phyloP scores from a whole-genome alignment of 2,888 invertebrate species.

The Mimachlamys varia region DNA sequence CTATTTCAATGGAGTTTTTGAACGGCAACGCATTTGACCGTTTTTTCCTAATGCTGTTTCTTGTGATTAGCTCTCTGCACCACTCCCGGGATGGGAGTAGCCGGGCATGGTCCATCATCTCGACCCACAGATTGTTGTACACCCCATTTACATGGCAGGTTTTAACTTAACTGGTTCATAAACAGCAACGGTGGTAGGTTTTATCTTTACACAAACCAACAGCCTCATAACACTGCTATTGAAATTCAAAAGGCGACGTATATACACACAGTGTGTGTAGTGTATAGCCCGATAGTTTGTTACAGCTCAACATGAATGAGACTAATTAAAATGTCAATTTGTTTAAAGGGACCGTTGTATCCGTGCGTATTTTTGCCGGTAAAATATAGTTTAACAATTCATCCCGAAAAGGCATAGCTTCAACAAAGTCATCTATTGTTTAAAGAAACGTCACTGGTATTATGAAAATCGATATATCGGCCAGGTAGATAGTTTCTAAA shows the following conservation, averaged over 20 bases:
- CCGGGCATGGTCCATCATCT: not conserved
- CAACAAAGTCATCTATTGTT: not conserved
- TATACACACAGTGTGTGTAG: constrained; percentile 6
- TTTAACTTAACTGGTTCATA: not conserved
- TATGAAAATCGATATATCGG: constrained; percentile 11
- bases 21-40: not conserved
- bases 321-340: not conserved
- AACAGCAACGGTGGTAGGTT: not conserved
- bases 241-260: not conserved
- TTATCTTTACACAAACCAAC: constrained; percentile 27
- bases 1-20: constrained; percentile 13
- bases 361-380: not conserved
- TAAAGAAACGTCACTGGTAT: not conserved
- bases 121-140: not conserved
- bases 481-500: not conserved
- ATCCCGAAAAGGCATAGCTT: not conserved
- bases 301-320: not conserved
- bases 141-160: not conserved
- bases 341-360: not conserved
- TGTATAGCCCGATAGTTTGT: not conserved
- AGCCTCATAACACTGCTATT: not conserved
- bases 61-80: not conserved
- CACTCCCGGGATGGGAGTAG: not conserved
- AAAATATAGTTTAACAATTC: not conserved
- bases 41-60: constrained; percentile 5